These are phyloP conservation scores for Aplodontia rufa DNA, from an alignment of 2,113 vertebrate genomes.

Conservation along the genomic window DNA sequence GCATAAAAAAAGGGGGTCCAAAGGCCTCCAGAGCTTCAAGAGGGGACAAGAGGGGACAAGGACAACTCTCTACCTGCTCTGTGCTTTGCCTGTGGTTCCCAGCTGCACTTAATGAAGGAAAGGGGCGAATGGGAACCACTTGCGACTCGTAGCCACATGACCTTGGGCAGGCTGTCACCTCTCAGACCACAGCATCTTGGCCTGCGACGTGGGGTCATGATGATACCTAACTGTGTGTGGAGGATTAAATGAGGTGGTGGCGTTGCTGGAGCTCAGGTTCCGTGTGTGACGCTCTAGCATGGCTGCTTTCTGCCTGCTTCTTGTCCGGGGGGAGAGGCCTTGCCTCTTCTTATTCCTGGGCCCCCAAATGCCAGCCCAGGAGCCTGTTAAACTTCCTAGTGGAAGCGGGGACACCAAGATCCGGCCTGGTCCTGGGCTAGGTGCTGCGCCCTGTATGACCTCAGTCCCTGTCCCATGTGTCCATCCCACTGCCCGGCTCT, in stretches of 20 bases:
- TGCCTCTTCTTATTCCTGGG: not conserved
- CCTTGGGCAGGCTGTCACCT: not conserved
- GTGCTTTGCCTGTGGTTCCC: not conserved
- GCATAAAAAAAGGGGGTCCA: not conserved
- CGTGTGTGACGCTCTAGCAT: too few species aligned
- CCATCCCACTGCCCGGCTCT: not conserved
- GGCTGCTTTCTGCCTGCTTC: too few species aligned
- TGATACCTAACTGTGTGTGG: not conserved
- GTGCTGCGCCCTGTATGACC: rapidly evolving
- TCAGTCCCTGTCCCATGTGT: rapidly evolving
- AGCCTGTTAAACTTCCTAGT: not conserved
- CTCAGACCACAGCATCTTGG: not conserved
- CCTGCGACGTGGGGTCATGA: not conserved
- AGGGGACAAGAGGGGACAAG: too few species aligned
- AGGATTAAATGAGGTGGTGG: not conserved
- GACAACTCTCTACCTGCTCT: not conserved
- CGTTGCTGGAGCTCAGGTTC: too few species aligned
- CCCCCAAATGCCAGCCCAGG: not conserved
- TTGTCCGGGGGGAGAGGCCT: not conserved
- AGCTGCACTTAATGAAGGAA: not conserved
- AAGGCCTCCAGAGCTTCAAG: not conserved
- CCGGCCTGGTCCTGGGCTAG: not conserved
- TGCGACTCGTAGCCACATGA: too few species aligned
- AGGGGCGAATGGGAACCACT: not conserved
- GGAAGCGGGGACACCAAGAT: not conserved